Evolutionary conservation across 2,797 vertebrate genomes (phyloP).

Genomic region (Gobio occitaniae): DNA sequence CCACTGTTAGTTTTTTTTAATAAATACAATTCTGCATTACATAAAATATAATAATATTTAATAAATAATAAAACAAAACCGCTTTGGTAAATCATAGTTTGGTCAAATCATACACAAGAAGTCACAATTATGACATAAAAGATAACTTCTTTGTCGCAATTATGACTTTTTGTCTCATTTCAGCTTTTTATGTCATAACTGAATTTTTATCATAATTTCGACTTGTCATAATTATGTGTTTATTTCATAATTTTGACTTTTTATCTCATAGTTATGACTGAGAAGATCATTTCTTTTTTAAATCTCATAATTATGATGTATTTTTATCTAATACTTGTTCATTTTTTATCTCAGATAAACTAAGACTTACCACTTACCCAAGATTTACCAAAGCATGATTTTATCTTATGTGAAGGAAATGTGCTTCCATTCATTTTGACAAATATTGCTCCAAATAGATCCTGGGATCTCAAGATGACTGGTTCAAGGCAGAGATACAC

Average conservation of each 20-base stretch:
- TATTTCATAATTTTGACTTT: neutral
- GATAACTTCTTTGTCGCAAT: neutral
- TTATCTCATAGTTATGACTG: neutral
- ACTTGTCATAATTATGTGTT: too few species aligned
- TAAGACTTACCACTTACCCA: neutral
- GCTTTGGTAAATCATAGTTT: too few species aligned
- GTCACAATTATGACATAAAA: neutral
- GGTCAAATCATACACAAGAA: neutral
- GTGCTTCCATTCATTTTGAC: neutral
- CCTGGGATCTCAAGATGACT: slow-evolving; percentile 85
- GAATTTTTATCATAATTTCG: neutral
- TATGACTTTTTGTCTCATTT: neutral
- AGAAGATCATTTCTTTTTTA: too few species aligned
- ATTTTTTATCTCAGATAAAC: too few species aligned
- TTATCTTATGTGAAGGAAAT: neutral
- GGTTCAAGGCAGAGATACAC: slow-evolving; percentile 91
- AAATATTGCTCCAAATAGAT: slow-evolving; percentile 72
- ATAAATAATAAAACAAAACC: neutral
- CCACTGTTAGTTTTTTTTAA: neutral
- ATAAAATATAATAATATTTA: neutral
- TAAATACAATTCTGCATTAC: neutral
- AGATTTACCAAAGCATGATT: neutral
- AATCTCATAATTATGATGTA: neutral
- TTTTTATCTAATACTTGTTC: neutral
- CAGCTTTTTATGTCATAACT: neutral